phyloP scores from a whole-genome alignment of 2,797 vertebrate genomes.

The Rhabdophis nuchalis region DNA sequence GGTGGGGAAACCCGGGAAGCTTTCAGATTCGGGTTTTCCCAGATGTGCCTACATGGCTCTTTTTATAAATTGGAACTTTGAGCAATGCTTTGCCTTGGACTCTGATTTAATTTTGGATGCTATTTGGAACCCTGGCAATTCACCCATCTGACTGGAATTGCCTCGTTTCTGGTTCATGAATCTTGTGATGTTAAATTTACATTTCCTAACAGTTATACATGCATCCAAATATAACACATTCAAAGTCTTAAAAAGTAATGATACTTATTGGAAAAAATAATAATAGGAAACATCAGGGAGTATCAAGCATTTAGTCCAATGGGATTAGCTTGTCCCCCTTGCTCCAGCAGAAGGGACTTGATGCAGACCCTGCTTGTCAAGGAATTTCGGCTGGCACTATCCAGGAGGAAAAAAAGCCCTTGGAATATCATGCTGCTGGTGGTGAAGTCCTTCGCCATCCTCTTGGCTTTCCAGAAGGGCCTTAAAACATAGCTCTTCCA shows the following conservation, averaged over 20 bases:
- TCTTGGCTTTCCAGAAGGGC: not conserved
- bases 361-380: not conserved
- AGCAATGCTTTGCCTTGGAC: too few relatives aligned
- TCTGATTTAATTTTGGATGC: too few relatives aligned
- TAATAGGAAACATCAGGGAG: not conserved
- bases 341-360: not conserved
- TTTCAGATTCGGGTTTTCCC: too few relatives aligned
- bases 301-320: not conserved
- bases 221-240: not conserved
- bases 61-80: too few relatives aligned
- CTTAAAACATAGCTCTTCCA: not conserved
- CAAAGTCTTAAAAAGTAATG: not conserved
- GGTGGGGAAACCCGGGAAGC: too few relatives aligned
- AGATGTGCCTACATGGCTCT: too few relatives aligned
- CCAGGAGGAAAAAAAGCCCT: not conserved
- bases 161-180: not conserved
- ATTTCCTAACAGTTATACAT: not conserved
- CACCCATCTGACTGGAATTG: not conserved
- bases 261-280: not conserved
- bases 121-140: too few relatives aligned
- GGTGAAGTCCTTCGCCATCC: not conserved
- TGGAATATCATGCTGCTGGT: not conserved
- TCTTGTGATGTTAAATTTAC: not conserved
- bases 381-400: not conserved
- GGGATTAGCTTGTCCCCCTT: not conserved